Base-by-base conservation (phyloP, 2,888 invertebrate genomes). In the Nebria salina region DNA sequence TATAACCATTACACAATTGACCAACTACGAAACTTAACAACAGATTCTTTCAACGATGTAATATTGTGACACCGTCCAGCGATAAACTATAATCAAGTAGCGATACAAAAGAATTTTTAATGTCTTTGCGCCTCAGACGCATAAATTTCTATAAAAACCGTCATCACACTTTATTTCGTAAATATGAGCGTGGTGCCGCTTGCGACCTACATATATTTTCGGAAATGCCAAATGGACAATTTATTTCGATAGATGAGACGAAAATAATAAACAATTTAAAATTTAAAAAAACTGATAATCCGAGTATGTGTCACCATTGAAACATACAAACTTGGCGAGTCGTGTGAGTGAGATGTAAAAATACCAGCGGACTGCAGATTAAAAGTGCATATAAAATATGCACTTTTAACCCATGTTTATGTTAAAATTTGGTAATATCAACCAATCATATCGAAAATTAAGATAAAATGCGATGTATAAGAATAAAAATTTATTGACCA, bases 81-180 rank as follows among this genome's bases (percentile, higher is more conserved):
- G 42, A 80, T 80, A 80, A 80, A 80, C 75, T 75, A 80, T 80
- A 80, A 80, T 80, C 80, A 80, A 80, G 80, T 80, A 80, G 80
- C 80, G 64, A 80, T 70, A 75, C 75, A 80, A 75, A 74, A 74
- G 74, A 54, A 11, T 54, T 54, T 54, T 54, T 54, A 54, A 54
- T 54, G 54, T 54, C 2, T 54, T n/a, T 68, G 6, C 11, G 6
- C 11, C 68, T 25, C 68, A 68, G 68, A 68, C 68, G 68, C 68
- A 68, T 68, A 68, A 68, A 68, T 68, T 68, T 68, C 26, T 13
- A 6, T 68, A 68, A 68, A 68, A 68, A 68, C 68, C 68, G 26
- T 68, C 68, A 68, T 68, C 68, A 68, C 15, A 20, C 8, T 68
- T 2, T 11, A 26, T 20, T 68, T 26, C 26, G 25, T 68, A 5